A percentile compares a stretch with the other conserved stretches of the same genome.
Evolutionary conservation across 2,797 vertebrate genomes (phyloP).

Genomic region (Cetoscarus ocellatus): DNA sequence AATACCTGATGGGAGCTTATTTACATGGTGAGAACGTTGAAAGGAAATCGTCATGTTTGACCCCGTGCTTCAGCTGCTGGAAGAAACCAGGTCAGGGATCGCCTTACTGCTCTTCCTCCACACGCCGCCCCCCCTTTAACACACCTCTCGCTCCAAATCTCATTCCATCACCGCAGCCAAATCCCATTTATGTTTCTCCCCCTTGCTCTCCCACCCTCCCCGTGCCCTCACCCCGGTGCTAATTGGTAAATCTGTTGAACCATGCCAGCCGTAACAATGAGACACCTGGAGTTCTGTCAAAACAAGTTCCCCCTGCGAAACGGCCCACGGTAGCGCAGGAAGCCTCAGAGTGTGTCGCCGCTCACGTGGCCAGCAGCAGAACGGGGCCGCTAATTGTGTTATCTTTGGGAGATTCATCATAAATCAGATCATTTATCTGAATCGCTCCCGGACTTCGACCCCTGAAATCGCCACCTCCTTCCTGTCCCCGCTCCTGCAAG

Average conservation of each 20-base stretch:
- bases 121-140: slow-evolving; percentile 26
- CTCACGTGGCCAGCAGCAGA: slow-evolving; percentile 32
- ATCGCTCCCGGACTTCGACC: slow-evolving; percentile 38
- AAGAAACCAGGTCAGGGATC: slow-evolving; percentile 59
- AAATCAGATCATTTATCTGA: slow-evolving; percentile 50
- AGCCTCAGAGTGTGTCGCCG: slow-evolving; percentile 49
- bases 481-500: background rate
- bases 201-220: slow-evolving; percentile 56
- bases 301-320: slow-evolving; percentile 88
- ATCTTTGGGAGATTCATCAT: slow-evolving; percentile 18
- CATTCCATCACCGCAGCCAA: slow-evolving; percentile 78
- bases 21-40: background rate
- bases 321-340: slow-evolving; percentile 77
- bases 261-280: slow-evolving; percentile 87
- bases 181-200: slow-evolving; percentile 30
- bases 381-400: slow-evolving; percentile 23
- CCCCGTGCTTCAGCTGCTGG: too few relatives aligned
- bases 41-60: background rate
- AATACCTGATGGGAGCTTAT: background rate
- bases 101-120: slow-evolving; percentile 63
- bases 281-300: slow-evolving; percentile 92
- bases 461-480: slow-evolving; percentile 1
- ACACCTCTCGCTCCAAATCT: slow-evolving; percentile 66
- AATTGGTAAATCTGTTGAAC: slow-evolving; percentile 91
- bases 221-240: slow-evolving; percentile 83